These are phyloP conservation scores for Nomada ferruginata DNA, from an alignment of 2,888 invertebrate species.

Conservation along the genomic window DNA sequence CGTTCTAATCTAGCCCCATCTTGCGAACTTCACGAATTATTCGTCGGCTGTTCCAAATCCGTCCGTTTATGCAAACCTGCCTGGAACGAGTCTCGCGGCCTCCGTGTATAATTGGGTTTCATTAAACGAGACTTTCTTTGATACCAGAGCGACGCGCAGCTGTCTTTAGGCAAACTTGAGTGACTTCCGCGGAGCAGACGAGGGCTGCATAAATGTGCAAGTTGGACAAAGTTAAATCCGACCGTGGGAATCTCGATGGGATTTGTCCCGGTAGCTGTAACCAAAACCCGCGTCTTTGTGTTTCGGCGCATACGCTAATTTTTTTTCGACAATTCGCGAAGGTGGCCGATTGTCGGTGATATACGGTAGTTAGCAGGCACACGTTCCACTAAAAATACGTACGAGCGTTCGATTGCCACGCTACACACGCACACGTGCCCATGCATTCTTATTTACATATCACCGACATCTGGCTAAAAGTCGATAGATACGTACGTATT, in stretches of 20 bases:
- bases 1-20: background rate
- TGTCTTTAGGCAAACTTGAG: conserved; percentile 36
- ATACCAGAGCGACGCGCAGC: conserved; percentile 35
- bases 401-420: background rate
- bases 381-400: conserved; percentile 5
- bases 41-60: conserved; percentile 25
- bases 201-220: background rate
- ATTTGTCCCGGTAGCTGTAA: conserved; percentile 37
- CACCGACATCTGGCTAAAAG: background rate
- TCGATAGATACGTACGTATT: background rate
- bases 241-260: conserved; percentile 48
- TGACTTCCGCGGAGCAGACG: background rate
- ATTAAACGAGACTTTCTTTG: conserved; percentile 28
- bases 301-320: conserved; percentile 38
- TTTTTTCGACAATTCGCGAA: conserved; percentile 18
- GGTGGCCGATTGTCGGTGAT: background rate
- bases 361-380: background rate
- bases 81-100: conserved; percentile 8
- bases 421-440: background rate
- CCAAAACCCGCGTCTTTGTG: conserved; percentile 27
- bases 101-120: conserved; percentile 43
- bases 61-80: conserved; percentile 27
- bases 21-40: conserved; percentile 25
- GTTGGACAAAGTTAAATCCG: conserved; percentile 43
- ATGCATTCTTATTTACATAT: conserved; percentile 13